Evolutionary conservation across 2,797 vertebrate genomes (phyloP).

Genomic region (Oophaga sylvatica): DNA sequence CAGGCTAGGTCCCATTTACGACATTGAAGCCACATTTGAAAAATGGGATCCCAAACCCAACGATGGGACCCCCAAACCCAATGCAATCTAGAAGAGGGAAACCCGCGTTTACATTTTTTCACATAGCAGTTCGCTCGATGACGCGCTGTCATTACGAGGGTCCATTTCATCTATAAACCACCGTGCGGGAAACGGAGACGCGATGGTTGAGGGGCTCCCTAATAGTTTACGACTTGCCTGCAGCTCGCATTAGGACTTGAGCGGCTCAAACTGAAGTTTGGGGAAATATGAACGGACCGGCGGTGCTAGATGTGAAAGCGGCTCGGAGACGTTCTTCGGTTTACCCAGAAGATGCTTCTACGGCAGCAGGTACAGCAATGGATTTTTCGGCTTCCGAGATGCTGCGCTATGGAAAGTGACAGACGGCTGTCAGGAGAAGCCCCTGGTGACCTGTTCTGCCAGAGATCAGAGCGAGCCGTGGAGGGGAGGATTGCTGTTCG

Average conservation of each 20-base stretch:
- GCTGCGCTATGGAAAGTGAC: conserved; percentile 24
- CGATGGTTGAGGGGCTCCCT: conserved; percentile 17
- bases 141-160: not conserved
- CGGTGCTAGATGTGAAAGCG: not conserved
- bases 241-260: not conserved
- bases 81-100: not conserved
- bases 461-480: conserved; percentile 35
- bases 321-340: not conserved
- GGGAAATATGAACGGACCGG: not conserved
- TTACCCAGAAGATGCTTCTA: conserved; percentile 11
- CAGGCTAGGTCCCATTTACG: not conserved
- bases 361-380: conserved; percentile 14
- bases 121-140: not conserved
- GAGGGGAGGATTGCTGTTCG: not conserved
- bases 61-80: not conserved
- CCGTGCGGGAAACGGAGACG: not conserved
- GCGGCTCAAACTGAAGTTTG: not conserved
- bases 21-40: not conserved
- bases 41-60: too few species aligned
- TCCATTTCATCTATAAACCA: not conserved
- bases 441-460: conserved; percentile 39
- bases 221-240: conserved; percentile 9
- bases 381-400: conserved; percentile 1
- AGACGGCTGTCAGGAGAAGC: conserved; percentile 41
- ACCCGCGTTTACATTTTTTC: not conserved